Evolutionary conservation across 2,888 invertebrate species (phyloP), one percentile per base, ranked within the genome.

Genomic region (Agapostemon virescens): DNA sequence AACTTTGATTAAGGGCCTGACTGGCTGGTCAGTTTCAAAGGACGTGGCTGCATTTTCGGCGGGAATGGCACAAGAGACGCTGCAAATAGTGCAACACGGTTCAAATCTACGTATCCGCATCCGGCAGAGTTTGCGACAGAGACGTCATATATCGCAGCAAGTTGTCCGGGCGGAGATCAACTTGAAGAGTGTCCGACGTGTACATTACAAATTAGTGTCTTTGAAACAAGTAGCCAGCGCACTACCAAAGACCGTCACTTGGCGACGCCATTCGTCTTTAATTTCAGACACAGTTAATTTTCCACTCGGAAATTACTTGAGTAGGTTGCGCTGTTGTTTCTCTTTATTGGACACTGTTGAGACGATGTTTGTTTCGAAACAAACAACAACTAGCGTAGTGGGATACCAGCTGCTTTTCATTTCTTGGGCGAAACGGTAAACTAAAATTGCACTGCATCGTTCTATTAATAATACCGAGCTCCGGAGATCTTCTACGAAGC

Each of bases 1-100:
- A 79, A 79, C 77, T 77, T 77, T 79, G 79, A 79, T 79, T 77
- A 77, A 77, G 77, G 64, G 52, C 45, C 68, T 69, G 61, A 42
- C 72, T 58, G 38, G 69, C 64, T 72, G 55, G 13, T 55, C 69
- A 40, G 63, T 77, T 72, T 79, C 79, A 77, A 77, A 77, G 79
- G 79, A 77, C 79, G 42, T 9, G 36, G 38, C 45, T 64, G 64
- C 63, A 69, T 77, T 79, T 79, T 72, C 79, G 61, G 23, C 3
- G 15, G 26, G 69, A 36, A 77, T 63, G 70, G 45, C 72, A 77
- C 77, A 77, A 79, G 55, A 77, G 72, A 45, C 63, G 72, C 15
- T 45, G 77, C 45, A 72, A 77, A 77, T 71, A 77, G 71, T 68
- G 30, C 77, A 58, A 72, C 72, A 72, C 68, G 77, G 55, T 69